These are phyloP conservation scores for Eupithecia subfuscata DNA, from an alignment of 2,888 invertebrate genomes.

Conservation along the genomic window DNA sequence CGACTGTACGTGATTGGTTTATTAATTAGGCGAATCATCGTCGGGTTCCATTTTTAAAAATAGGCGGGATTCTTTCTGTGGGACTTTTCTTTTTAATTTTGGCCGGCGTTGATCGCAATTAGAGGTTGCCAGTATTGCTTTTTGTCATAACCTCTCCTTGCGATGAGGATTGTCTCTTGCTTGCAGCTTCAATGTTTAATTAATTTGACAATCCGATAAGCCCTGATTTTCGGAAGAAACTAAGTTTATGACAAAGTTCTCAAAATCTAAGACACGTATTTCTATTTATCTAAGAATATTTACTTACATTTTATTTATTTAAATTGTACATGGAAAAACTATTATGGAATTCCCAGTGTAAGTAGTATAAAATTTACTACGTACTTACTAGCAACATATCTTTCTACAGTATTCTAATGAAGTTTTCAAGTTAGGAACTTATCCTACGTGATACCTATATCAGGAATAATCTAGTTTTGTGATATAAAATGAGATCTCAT, in stretches of 20 bases:
- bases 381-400: too few species aligned
- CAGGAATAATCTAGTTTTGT: neutral
- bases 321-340: neutral
- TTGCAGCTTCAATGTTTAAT: conserved; percentile 61
- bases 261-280: neutral
- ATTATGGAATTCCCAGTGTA: neutral
- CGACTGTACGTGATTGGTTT: conserved; percentile 84
- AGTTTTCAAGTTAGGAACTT: neutral
- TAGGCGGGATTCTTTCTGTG: conserved; percentile 83
- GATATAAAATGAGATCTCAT: neutral
- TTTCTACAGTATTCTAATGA: neutral
- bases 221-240: neutral
- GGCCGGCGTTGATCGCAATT: conserved; percentile 81
- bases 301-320: neutral
- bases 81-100: conserved; percentile 82
- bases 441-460: neutral
- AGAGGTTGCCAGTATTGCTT: conserved; percentile 73
- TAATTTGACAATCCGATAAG: conserved; percentile 58
- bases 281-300: neutral
- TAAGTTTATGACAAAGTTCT: neutral
- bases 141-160: conserved; percentile 73
- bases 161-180: conserved; percentile 65
- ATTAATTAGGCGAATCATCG: conserved; percentile 84
- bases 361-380: too few species aligned
- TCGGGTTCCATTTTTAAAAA: conserved; percentile 81